These are phyloP conservation scores for Ethmia dodecea DNA, from an alignment of 2,888 invertebrate genomes.

Conservation along the genomic window DNA sequence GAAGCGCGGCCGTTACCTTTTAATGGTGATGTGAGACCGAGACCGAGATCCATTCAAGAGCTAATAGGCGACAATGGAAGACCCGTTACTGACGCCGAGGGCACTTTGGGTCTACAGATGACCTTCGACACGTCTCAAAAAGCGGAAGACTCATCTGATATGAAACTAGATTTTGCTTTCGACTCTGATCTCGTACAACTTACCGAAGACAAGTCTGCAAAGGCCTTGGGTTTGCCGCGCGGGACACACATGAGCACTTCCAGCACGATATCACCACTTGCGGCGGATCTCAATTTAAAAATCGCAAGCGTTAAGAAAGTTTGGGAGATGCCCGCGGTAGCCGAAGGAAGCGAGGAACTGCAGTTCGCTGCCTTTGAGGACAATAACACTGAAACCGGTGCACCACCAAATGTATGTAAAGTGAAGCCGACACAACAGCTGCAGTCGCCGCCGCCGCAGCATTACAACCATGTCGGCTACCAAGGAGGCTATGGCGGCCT, in stretches of 20 bases:
- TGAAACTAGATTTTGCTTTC: constrained; percentile 94
- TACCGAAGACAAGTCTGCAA: constrained; percentile 82
- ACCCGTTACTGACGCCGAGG: constrained; percentile 56
- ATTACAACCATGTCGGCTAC: constrained; percentile 83
- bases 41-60: constrained; percentile 65
- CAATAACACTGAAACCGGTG: constrained; percentile 64
- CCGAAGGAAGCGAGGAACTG: constrained; percentile 75
- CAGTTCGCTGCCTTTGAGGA: constrained; percentile 66
- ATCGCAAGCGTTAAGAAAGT: constrained; percentile 96
- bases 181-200: constrained; percentile 88
- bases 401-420: constrained; percentile 86
- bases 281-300: constrained; percentile 95
- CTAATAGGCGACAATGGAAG: constrained; percentile 57
- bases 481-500: constrained; percentile 87
- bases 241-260: constrained; percentile 80
- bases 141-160: constrained; percentile 88
- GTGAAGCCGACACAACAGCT: constrained; percentile 92
- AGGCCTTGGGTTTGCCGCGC: constrained; percentile 74
- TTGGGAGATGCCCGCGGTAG: constrained; percentile 88
- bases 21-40: constrained; percentile 62
- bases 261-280: constrained; percentile 86
- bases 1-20: constrained; percentile 53
- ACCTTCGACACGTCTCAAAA: constrained; percentile 78
- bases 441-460: constrained; percentile 81
- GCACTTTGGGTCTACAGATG: constrained; percentile 80